Percentiles rank a stretch among this genome's conserved stretches.
Evolutionary conservation across 2,797 vertebrate species (phyloP).

Genomic region (Meda fulgida): DNA sequence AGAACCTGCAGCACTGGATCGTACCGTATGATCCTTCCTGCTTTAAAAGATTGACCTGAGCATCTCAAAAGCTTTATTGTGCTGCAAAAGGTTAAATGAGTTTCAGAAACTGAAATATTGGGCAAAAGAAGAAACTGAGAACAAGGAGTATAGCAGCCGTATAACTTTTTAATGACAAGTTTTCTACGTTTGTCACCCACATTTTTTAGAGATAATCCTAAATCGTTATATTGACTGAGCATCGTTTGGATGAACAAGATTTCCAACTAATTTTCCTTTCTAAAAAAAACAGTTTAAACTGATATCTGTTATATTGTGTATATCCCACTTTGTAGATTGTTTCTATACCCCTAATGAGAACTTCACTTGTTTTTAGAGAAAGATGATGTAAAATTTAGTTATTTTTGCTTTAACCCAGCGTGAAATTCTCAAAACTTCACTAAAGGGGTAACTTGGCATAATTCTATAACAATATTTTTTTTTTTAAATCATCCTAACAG

Average conservation of each 20-base stretch:
- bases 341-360: not conserved
- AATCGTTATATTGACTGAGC: not conserved
- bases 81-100: not conserved
- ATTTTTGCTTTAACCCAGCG: not conserved
- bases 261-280: not conserved
- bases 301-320: not conserved
- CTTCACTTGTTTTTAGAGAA: not conserved
- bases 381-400: not conserved
- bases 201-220: not conserved
- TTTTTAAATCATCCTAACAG: not conserved
- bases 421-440: not conserved
- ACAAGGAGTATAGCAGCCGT: not conserved
- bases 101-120: not conserved
- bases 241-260: not conserved
- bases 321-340: not conserved
- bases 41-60: constrained; percentile 9
- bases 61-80: constrained; percentile 21
- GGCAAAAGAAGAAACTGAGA: not conserved
- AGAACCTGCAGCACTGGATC: constrained; percentile 16
- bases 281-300: not conserved
- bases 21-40: not conserved
- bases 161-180: not conserved
- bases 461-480: not conserved
- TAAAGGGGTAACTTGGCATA: not conserved
- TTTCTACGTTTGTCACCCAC: not conserved